Percentiles rank a stretch among this genome's conserved stretches.
Conservation (phyloP, 2,797 vertebrate species). For the Potorous gilbertii region DNA sequence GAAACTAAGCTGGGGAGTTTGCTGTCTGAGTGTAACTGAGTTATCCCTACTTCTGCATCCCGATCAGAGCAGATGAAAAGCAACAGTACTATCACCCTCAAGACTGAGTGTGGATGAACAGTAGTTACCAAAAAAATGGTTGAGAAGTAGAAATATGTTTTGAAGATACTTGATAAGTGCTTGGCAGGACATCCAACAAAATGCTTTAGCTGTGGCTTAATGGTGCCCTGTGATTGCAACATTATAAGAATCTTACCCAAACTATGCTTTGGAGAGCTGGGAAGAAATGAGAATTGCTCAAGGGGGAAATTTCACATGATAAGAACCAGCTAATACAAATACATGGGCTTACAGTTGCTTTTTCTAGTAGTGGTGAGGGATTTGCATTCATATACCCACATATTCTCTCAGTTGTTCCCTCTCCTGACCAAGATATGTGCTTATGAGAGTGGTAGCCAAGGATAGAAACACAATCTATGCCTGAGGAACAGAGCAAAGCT, state of each 20-base stretch:
- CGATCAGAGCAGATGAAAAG: background rate
- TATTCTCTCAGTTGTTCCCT: constrained; percentile 43
- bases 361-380: constrained; percentile 54
- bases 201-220: constrained; percentile 27
- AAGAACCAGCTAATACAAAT: constrained; percentile 68
- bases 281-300: constrained; percentile 53
- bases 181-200: constrained; percentile 22
- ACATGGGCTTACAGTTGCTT: constrained; percentile 55
- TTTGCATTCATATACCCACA: constrained; percentile 53
- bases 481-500: background rate
- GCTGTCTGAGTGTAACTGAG: background rate
- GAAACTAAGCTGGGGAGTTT: background rate
- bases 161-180: constrained; percentile 50
- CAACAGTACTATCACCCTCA: background rate
- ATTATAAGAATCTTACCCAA: constrained; percentile 54
- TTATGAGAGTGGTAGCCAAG: constrained; percentile 27
- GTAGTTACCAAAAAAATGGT: constrained; percentile 30
- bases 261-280: constrained; percentile 62
- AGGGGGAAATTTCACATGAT: constrained; percentile 63
- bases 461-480: background rate
- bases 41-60: background rate
- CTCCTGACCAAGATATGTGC: constrained; percentile 19
- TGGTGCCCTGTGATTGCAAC: constrained; percentile 22
- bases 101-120: background rate
- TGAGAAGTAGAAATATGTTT: constrained; percentile 46